Conservation (phyloP, 2,797 vertebrate species). For the Phrynocephalus forsythii region DNA sequence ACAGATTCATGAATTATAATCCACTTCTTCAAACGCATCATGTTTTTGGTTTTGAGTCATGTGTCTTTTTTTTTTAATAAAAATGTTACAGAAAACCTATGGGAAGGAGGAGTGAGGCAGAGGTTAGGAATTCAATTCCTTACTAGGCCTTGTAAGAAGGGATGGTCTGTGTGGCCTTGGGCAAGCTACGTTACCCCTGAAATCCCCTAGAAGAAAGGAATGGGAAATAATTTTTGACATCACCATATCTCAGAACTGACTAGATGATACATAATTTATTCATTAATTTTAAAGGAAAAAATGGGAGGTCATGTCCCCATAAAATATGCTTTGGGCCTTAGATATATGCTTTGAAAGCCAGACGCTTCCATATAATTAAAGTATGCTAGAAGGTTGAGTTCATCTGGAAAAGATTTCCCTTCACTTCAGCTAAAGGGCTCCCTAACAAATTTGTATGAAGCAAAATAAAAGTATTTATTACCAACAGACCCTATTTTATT, state of each 20-base stretch:
- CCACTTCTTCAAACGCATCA: too few species aligned
- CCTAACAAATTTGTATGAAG: neutral
- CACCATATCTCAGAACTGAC: neutral
- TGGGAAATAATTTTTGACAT: neutral
- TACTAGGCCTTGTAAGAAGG: too few species aligned
- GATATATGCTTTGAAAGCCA: neutral
- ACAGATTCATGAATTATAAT: too few species aligned
- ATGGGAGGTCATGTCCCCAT: too few species aligned
- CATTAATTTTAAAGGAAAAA: too few species aligned
- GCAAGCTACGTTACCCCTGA: too few species aligned
- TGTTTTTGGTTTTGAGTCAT: neutral
- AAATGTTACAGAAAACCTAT: neutral
- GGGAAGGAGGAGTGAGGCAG: neutral
- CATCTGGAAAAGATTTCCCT: neutral
- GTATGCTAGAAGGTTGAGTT: neutral
- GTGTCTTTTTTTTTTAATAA: neutral
- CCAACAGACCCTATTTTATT: neutral
- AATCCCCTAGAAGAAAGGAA: neutral
- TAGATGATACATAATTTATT: neutral
- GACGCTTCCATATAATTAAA: neutral
- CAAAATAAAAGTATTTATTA: conserved; percentile 14
- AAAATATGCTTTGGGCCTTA: neutral
- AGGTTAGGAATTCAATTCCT: too few species aligned
- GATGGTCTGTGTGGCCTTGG: too few species aligned
- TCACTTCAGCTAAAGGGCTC: neutral